These are phyloP conservation scores for Thalassophryne amazonica DNA, from an alignment of 2,797 vertebrate species.

Conservation along the genomic window DNA sequence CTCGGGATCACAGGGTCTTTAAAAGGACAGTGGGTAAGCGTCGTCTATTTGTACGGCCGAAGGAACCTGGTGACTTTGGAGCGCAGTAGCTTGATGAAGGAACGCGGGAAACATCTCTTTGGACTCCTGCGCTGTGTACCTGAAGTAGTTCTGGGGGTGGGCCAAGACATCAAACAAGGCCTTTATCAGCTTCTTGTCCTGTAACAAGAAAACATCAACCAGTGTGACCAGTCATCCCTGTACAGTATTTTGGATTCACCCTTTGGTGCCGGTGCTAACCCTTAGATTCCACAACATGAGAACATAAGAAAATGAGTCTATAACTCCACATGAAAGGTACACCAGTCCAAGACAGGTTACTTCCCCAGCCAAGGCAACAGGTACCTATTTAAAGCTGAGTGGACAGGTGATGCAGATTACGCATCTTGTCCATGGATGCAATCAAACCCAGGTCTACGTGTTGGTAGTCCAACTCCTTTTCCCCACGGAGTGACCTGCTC, in stretches of 20 bases:
- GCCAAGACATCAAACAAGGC: constrained; percentile 95
- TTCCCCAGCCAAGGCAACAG: no score
- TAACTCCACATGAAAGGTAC: no score
- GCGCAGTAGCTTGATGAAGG: constrained; percentile 94
- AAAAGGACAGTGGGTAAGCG: not conserved
- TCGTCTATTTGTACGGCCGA: constrained; percentile 91
- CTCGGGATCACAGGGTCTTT: constrained; percentile 13
- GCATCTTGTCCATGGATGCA: no score
- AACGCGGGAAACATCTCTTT: constrained; percentile 98
- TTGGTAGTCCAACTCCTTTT: no score
- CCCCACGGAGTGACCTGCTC: no score
- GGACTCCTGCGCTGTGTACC: constrained; percentile 94
- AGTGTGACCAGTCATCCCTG: not conserved
- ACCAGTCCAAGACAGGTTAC: no score
- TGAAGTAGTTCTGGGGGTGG: constrained; percentile 98
- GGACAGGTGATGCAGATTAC: no score
- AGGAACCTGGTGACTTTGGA: constrained; percentile 98
- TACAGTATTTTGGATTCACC: not conserved
- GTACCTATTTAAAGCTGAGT: no score
- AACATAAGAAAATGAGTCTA: no score
- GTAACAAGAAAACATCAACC: constrained; percentile 10
- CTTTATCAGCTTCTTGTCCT: constrained; percentile 99
- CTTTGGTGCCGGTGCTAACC: no score
- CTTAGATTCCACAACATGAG: no score
- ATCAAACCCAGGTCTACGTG: no score